These are phyloP conservation scores for Sterrhoptilus dennistouni DNA, from an alignment of 2,113 vertebrate species.

Conservation along the genomic window DNA sequence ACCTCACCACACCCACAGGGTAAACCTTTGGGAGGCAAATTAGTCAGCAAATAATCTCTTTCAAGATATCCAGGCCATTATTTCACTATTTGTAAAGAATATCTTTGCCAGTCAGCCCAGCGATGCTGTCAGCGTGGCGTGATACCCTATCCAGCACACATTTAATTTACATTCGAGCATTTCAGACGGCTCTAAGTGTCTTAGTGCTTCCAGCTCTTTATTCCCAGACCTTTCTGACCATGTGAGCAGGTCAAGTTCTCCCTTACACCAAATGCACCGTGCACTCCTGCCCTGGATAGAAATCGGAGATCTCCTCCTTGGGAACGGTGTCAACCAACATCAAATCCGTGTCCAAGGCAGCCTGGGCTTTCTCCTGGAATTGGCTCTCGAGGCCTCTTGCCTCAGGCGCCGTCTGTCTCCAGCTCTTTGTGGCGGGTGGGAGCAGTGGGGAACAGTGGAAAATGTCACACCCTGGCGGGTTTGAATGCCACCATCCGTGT, in stretches of 20 bases:
- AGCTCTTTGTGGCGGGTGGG: background rate
- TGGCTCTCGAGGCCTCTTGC: background rate
- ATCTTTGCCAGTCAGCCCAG: background rate
- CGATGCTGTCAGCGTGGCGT: background rate
- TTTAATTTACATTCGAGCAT: background rate
- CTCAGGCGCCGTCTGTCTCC: rapidly evolving
- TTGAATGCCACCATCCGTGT: background rate
- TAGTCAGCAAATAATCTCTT: background rate
- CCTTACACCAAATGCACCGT: background rate
- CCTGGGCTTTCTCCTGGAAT: background rate
- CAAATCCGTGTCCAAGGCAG: rapidly evolving
- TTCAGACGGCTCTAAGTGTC: background rate
- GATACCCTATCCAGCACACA: background rate
- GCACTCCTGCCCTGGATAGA: background rate
- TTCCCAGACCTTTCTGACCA: background rate
- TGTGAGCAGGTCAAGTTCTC: background rate
- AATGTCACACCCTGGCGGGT: background rate
- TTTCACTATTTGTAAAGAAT: background rate
- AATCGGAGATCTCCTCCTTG: background rate
- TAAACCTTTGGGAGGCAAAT: background rate
- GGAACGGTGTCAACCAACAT: background rate
- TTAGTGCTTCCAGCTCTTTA: background rate
- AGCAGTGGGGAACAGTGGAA: background rate
- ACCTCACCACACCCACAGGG: background rate
- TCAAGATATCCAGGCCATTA: background rate